Evolutionary conservation across 2,797 vertebrate genomes (phyloP).

Genomic region (Tapera naevia): DNA sequence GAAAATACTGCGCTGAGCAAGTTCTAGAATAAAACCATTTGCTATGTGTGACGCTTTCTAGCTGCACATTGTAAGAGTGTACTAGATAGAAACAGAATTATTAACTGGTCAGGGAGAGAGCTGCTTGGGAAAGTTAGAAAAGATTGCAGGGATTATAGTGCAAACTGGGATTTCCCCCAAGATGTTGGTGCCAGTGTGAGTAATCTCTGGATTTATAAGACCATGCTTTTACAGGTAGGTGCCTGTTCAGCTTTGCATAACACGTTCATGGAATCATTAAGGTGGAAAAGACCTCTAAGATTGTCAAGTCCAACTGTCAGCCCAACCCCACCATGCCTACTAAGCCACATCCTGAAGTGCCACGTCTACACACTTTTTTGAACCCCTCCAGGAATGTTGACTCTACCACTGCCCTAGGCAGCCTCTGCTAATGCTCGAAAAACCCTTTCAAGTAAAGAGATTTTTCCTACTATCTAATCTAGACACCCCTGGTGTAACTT

Average conservation of each 20-base stretch:
- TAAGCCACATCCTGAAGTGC: too few relatives aligned
- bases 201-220: not conserved
- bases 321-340: too few relatives aligned
- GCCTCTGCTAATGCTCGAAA: too few relatives aligned
- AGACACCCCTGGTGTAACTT: too few relatives aligned
- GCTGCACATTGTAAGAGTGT: not conserved
- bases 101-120: not conserved
- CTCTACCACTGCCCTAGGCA: too few relatives aligned
- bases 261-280: not conserved
- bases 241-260: not conserved
- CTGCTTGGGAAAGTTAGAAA: not conserved
- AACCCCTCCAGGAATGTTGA: too few relatives aligned
- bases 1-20: constrained; percentile 39
- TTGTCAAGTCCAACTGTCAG: too few relatives aligned
- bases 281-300: too few relatives aligned
- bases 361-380: too few relatives aligned
- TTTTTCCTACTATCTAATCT: too few relatives aligned
- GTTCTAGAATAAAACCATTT: constrained; percentile 44
- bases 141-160: not conserved
- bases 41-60: constrained; percentile 26
- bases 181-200: not conserved
- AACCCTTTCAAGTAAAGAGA: too few relatives aligned
- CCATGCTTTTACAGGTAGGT: not conserved
- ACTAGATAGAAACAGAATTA: not conserved
- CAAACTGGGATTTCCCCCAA: not conserved